phyloP scores from a whole-genome alignment of 2,113 vertebrate genomes.

The Micronycteris hirsuta region DNA sequence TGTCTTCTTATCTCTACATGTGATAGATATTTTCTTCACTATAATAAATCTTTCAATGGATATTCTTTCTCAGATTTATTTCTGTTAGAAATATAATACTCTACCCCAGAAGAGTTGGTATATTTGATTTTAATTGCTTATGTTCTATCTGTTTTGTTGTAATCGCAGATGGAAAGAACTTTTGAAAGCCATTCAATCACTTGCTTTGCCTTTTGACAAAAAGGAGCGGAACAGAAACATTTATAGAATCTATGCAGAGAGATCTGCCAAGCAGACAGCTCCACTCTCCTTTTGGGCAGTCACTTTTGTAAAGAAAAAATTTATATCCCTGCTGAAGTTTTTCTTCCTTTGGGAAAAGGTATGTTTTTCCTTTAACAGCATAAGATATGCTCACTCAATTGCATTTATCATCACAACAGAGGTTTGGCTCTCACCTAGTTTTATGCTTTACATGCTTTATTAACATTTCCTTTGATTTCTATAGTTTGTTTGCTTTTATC shows the following conservation, averaged over 20 bases:
- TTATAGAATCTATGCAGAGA: neutral
- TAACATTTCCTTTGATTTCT: neutral
- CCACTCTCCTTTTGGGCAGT: neutral
- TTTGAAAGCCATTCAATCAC: conserved; percentile 46
- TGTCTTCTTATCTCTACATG: conserved; percentile 30
- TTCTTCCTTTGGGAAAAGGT: neutral
- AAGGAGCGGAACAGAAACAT: neutral
- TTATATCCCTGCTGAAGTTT: neutral
- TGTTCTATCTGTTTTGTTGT: conserved; percentile 30
- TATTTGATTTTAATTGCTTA: conserved; percentile 62
- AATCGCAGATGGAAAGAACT: conserved; percentile 33
- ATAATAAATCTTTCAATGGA: conserved; percentile 18
- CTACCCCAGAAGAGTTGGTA: neutral
- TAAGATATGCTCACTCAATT: neutral
- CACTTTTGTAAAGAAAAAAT: neutral
- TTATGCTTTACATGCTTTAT: neutral
- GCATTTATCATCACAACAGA: neutral
- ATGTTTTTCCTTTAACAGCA: neutral
- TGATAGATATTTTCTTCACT: conserved; percentile 52
- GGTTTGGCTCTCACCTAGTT: neutral
- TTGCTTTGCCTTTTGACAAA: conserved; percentile 24
- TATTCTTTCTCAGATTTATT: conserved; percentile 52
- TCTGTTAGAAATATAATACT: conserved; percentile 28
- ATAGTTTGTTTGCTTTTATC: neutral
- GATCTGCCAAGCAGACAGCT: neutral